phyloP scores from a whole-genome alignment of 2,888 invertebrate species.

The Eilema griseolum region DNA sequence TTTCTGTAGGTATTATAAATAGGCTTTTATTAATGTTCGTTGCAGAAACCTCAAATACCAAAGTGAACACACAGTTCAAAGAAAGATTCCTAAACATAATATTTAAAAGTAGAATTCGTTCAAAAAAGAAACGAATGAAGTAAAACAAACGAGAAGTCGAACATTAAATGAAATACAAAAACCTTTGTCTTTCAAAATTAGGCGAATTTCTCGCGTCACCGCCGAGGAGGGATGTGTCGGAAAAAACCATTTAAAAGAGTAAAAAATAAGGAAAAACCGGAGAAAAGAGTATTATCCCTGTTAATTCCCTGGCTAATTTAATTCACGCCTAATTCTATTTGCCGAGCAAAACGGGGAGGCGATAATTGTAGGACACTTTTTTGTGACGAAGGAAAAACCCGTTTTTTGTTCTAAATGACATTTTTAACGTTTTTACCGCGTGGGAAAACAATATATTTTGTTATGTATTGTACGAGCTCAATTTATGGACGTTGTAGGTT shows the following conservation, averaged over 20 bases:
- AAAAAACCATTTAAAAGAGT: conserved; percentile 71
- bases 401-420: conserved; percentile 65
- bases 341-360: conserved; percentile 83
- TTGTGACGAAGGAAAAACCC: conserved; percentile 71
- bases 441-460: conserved; percentile 65
- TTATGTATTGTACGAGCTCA: conserved; percentile 39
- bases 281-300: conserved; percentile 83
- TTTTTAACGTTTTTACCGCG: conserved; percentile 66
- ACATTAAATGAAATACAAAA: conserved; percentile 28
- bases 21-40: background rate
- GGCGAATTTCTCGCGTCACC: conserved; percentile 49
- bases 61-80: background rate
- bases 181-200: conserved; percentile 61
- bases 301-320: conserved; percentile 85
- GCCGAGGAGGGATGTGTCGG: conserved; percentile 52
- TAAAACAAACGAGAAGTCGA: conserved; percentile 13
- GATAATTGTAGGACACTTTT: conserved; percentile 83
- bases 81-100: background rate
- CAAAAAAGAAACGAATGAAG: conserved; percentile 11
- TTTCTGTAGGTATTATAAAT: background rate
- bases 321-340: conserved; percentile 87
- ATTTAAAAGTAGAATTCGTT: background rate
- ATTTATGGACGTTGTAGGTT: background rate
- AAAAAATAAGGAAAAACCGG: conserved; percentile 78
- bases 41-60: background rate